Evolutionary conservation across 2,888 invertebrate genomes (phyloP).

Genomic region (Meandrusa payeni): DNA sequence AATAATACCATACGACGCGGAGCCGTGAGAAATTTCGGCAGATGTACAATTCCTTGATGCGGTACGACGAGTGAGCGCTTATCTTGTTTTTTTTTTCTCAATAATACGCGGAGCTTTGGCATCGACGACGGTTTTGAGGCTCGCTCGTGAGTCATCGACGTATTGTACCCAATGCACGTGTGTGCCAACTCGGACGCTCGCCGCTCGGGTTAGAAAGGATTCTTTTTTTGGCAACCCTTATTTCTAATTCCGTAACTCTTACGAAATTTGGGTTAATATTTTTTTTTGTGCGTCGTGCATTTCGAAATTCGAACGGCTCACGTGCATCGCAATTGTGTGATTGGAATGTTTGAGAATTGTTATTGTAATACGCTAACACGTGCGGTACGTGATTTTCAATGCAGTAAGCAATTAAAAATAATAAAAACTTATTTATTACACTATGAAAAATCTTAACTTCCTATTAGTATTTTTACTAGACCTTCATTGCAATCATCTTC

Average conservation of each 20-base stretch:
- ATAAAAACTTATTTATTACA: conserved; percentile 47
- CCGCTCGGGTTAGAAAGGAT: conserved; percentile 75
- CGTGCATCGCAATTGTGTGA: conserved; percentile 46
- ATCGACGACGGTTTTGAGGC: conserved; percentile 58
- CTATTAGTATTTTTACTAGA: too few species aligned
- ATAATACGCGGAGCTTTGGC: conserved; percentile 64
- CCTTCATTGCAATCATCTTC: too few species aligned
- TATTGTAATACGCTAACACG: conserved; percentile 17
- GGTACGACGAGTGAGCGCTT: conserved; percentile 73
- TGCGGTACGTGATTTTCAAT: neutral
- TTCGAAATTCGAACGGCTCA: conserved; percentile 41
- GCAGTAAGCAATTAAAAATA: conserved; percentile 31
- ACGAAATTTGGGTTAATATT: conserved; percentile 74
- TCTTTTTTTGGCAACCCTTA: conserved; percentile 78
- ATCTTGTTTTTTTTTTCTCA: conserved; percentile 69
- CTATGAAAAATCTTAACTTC: too few species aligned
- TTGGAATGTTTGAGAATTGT: conserved; percentile 38
- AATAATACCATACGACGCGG: conserved; percentile 70
- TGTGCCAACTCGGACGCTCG: conserved; percentile 64
- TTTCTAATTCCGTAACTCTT: conserved; percentile 78
- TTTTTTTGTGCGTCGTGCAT: conserved; percentile 52
- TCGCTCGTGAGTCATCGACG: conserved; percentile 69
- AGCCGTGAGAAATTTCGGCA: conserved; percentile 81
- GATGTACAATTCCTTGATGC: conserved; percentile 80
- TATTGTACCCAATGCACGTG: conserved; percentile 75